Evolutionary conservation across 2,113 vertebrate species (phyloP).

Genomic region (Chinchilla lanigera): DNA sequence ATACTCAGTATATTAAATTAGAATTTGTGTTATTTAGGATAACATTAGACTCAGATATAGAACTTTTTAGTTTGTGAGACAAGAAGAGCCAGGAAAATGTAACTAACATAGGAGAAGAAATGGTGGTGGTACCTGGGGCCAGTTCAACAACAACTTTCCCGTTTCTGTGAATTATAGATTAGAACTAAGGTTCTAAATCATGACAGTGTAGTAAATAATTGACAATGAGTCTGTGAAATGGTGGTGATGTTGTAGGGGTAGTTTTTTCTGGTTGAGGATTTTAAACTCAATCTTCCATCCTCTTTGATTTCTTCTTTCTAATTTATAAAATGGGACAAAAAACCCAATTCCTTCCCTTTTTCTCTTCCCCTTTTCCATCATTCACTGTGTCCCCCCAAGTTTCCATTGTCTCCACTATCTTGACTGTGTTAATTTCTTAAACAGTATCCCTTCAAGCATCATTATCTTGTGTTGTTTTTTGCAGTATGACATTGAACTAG

Average conservation of each 20-base stretch:
- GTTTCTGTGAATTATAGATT: not conserved
- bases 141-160: not conserved
- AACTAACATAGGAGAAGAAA: not conserved
- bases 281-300: not conserved
- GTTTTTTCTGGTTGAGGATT: not conserved
- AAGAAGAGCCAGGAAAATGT: not conserved
- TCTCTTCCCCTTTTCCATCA: not conserved
- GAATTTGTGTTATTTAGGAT: not conserved
- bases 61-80: not conserved
- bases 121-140: not conserved
- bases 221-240: not conserved
- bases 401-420: not conserved
- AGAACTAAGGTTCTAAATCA: slow-evolving; percentile 15
- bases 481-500: not conserved
- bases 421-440: not conserved
- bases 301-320: not conserved
- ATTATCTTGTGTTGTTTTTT: not conserved
- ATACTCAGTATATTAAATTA: not conserved
- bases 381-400: not conserved
- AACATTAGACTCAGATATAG: not conserved
- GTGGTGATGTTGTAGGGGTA: not conserved
- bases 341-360: not conserved
- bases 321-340: slow-evolving; percentile 1
- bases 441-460: not conserved
- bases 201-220: not conserved